Base-by-base conservation (phyloP, 2,797 vertebrate species). In the Gallinago nigripennis region DNA sequence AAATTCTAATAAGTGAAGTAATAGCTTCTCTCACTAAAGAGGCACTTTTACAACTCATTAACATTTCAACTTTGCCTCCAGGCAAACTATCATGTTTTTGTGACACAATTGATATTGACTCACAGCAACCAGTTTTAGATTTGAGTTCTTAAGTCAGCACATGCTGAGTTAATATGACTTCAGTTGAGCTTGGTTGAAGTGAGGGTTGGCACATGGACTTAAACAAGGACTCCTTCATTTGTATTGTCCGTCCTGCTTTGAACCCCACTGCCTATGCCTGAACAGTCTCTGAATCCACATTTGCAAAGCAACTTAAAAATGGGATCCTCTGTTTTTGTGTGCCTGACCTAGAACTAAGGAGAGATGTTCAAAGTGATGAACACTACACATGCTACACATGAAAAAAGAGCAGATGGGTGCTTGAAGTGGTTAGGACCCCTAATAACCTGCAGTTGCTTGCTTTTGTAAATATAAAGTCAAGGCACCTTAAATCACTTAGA, bases 51-150 rank as follows among this genome's bases (percentile, higher is more conserved):
- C 25, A 66, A 60, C 23, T 92, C 57, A 78, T 90, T 92, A 96
- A 78, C 60, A 73, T 91, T 91, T 91, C 75, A 92, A 27, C 46
- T 93, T 95, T 70, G 53, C 65, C 63, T 94, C 33, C 61, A 93
- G 90, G 75, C 75, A 88, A 83, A 45, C 23, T 14, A 30, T 71
- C 23, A 9, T 28, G 30, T 64, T 91, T 95, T 90, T 91, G 50
- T 92, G 73, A 56, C 46, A 50, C 35, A 63, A 63, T 6, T 88
- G 30, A 41, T 80, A 85, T 68, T 70, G 46, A 51, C 23, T 80
- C 20, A 51, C n/a, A 54, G 31, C 37, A 77, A 69, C 75, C 72
- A 39, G n/a, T 75, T 89, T 76, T 33, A 94, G 66, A 60, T 64
- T 16, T 0, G 2, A 20, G 13, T 41, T 76, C 69, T 61, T 79